Percentiles rank a stretch among this genome's conserved stretches.
These are phyloP conservation scores for Pluvianellus socialis DNA, from an alignment of 2,113 vertebrate genomes.

Conservation along the genomic window DNA sequence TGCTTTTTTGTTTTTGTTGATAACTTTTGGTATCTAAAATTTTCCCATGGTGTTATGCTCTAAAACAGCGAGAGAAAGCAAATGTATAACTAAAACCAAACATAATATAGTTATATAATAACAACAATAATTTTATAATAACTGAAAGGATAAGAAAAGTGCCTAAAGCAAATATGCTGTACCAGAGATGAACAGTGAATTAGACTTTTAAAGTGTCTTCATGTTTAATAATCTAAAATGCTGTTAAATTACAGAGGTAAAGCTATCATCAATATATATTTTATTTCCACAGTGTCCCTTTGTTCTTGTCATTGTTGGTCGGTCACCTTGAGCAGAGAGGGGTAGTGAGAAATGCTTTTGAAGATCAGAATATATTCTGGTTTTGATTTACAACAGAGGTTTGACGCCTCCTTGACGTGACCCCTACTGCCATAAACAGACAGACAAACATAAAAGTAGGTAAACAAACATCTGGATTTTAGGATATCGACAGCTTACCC, in stretches of 20 bases:
- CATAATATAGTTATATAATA: background rate
- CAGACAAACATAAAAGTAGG: background rate
- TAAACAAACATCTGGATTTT: background rate
- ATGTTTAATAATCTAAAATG: conserved; percentile 54
- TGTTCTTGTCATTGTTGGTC: background rate
- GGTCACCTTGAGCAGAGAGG: background rate
- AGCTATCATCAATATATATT: background rate
- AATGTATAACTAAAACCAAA: background rate
- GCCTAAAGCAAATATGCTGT: background rate
- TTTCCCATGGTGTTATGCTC: background rate
- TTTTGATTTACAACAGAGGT: conserved; percentile 6
- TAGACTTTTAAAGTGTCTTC: conserved; percentile 17
- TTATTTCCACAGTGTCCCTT: conserved; percentile 55
- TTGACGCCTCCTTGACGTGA: background rate
- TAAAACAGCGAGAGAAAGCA: background rate
- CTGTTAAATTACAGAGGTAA: conserved; percentile 40
- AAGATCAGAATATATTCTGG: background rate
- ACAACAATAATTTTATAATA: background rate
- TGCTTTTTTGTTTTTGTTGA: background rate
- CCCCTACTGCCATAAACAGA: background rate
- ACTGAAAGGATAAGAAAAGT: background rate
- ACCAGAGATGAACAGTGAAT: background rate
- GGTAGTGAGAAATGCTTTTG: background rate
- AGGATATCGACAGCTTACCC: background rate
- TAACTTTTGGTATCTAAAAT: background rate